Conservation (phyloP, 1,140 invertebrate genomes). For the Sitobion miscanthi region DNA sequence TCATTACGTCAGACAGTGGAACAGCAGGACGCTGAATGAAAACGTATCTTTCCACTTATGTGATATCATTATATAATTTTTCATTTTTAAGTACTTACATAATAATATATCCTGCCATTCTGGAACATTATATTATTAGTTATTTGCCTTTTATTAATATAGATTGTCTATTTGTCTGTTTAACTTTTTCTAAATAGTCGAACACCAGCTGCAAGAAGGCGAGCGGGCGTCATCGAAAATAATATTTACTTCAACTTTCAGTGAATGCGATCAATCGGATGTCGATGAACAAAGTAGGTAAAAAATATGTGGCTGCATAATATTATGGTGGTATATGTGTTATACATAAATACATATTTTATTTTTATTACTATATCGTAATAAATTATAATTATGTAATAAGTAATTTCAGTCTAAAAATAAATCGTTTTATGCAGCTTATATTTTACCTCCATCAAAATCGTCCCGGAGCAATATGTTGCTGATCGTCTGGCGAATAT, state of each 20-base stretch:
- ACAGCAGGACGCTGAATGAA: too few species aligned
- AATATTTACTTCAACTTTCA: not conserved
- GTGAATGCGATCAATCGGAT: not conserved
- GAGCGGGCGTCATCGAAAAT: not conserved
- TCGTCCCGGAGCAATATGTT: constrained; percentile 11
- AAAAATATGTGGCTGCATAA: not conserved
- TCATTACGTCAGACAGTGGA: too few species aligned
- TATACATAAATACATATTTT: too few species aligned
- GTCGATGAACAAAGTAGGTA: not conserved
- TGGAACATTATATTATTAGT: too few species aligned
- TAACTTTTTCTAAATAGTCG: not conserved
- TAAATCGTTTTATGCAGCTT: not conserved
- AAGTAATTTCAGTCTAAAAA: constrained; percentile 5
- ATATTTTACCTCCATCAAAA: not conserved
- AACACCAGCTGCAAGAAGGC: not conserved
- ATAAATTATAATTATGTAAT: too few species aligned
- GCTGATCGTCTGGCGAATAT: constrained; percentile 66
- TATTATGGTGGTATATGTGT: not conserved
- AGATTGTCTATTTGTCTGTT: not conserved
- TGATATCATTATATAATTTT: too few species aligned
- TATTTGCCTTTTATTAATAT: too few species aligned
- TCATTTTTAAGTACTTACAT: too few species aligned
- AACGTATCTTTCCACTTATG: too few species aligned
- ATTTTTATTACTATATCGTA: not conserved
- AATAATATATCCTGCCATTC: too few species aligned